A percentile compares a stretch with the other conserved stretches of the same genome.
phyloP scores from a whole-genome alignment of 2,113 vertebrate genomes.

The Mormoops blainvillei region DNA sequence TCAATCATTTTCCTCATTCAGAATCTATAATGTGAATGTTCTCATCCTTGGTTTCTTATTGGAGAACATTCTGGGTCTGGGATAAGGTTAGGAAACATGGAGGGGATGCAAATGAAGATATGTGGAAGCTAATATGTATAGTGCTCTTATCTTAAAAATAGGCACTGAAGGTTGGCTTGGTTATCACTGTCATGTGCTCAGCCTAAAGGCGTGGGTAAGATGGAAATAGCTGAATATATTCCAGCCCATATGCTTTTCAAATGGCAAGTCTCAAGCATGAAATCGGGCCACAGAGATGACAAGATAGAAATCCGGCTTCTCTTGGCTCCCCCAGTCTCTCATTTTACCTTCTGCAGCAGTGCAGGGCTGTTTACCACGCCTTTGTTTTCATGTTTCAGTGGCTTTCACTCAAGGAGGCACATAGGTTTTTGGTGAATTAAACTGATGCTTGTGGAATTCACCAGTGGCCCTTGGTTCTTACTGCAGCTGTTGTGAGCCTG shows the following conservation, averaged over 20 bases:
- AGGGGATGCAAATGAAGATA: neutral
- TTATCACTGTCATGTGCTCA: neutral
- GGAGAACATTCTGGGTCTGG: neutral
- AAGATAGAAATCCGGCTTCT: neutral
- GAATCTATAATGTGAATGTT: neutral
- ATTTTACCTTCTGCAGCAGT: neutral
- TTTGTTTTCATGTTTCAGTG: constrained; percentile 49
- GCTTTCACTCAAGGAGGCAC: constrained; percentile 56
- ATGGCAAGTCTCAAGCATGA: neutral
- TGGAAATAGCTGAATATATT: neutral
- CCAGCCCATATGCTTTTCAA: neutral
- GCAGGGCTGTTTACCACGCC: constrained; percentile 13
- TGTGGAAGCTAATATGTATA: neutral
- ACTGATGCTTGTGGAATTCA: constrained; percentile 47
- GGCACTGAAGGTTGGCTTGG: too few relatives aligned
- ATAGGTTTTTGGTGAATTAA: constrained; percentile 70
- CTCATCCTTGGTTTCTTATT: neutral
- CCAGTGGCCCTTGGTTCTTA: constrained; percentile 69
- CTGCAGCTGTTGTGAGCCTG: constrained; percentile 55
- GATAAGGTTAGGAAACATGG: neutral
- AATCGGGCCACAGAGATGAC: neutral
- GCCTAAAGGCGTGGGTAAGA: too few relatives aligned
- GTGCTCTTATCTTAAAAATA: neutral
- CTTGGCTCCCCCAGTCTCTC: neutral
- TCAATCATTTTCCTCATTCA: neutral